Conservation (phyloP, 2,888 invertebrate species). For the Diloba caeruleocephala region DNA sequence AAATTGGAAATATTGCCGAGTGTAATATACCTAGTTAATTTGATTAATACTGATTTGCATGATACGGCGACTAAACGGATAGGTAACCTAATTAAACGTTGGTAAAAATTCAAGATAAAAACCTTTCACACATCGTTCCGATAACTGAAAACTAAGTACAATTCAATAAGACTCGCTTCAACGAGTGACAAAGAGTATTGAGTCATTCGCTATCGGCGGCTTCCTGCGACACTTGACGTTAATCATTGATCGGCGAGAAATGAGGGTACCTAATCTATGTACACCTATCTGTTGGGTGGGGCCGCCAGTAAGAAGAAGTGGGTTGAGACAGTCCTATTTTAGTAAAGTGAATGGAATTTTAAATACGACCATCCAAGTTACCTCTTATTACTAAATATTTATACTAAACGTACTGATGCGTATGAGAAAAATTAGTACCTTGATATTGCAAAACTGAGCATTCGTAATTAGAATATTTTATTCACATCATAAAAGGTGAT, state of each 20-base stretch:
- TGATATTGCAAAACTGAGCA: too few species aligned
- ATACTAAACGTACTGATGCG: too few species aligned
- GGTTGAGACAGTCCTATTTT: slow-evolving; percentile 23
- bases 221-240: slow-evolving; percentile 64
- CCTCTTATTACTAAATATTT: too few species aligned
- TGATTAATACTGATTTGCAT: too few species aligned
- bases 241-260: slow-evolving; percentile 69
- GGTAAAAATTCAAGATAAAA: neutral
- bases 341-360: neutral
- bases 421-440: too few species aligned
- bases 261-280: slow-evolving; percentile 66
- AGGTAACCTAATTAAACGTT: neutral
- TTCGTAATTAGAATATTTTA: too few species aligned
- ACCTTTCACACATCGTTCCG: neutral
- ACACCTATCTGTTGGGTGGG: slow-evolving; percentile 49
- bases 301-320: slow-evolving; percentile 21
- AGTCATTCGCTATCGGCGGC: slow-evolving; percentile 70
- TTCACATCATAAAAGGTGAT: too few species aligned
- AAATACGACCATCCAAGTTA: too few species aligned
- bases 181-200: slow-evolving; percentile 62
- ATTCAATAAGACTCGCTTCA: slow-evolving; percentile 30
- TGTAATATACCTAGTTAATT: too few species aligned
- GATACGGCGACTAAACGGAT: too few species aligned
- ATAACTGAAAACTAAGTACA: slow-evolving; percentile 11
- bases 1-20: too few species aligned